Evolutionary conservation across 2,797 vertebrate genomes (phyloP).

Genomic region (Sciaenops ocellatus): DNA sequence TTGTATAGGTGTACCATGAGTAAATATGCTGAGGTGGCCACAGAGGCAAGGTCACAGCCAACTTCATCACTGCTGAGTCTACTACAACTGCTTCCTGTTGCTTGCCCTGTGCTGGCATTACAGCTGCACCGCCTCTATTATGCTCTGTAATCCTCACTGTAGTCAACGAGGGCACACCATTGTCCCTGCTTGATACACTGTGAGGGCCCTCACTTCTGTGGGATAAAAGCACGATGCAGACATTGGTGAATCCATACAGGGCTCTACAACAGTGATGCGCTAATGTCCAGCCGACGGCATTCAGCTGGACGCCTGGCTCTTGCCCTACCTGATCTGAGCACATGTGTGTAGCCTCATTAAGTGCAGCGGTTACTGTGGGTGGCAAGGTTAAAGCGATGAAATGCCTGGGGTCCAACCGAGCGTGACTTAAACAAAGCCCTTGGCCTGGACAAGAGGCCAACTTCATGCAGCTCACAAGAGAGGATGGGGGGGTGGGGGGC

Average conservation of each 20-base stretch:
- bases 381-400: slow-evolving; percentile 97
- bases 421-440: slow-evolving; percentile 95
- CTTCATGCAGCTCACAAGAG: slow-evolving; percentile 89
- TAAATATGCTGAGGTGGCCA: slow-evolving; percentile 87
- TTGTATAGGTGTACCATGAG: slow-evolving; percentile 35
- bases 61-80: slow-evolving; percentile 92
- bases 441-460: slow-evolving; percentile 94
- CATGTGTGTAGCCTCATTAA: slow-evolving; percentile 93
- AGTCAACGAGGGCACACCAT: slow-evolving; percentile 90
- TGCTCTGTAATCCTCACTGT: slow-evolving; percentile 96
- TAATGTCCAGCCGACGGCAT: slow-evolving; percentile 47
- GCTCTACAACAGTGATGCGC: slow-evolving; percentile 29
- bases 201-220: slow-evolving; percentile 79
- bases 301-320: slow-evolving; percentile 62
- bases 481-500: slow-evolving; percentile 64
- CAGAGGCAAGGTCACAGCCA: slow-evolving; percentile 85
- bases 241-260: slow-evolving; percentile 28
- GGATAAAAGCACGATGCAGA: slow-evolving; percentile 63
- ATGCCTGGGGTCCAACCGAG: slow-evolving; percentile 94
- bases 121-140: slow-evolving; percentile 93
- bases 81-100: slow-evolving; percentile 94
- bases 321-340: slow-evolving; percentile 90
- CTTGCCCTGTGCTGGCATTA: slow-evolving; percentile 92
- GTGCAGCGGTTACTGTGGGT: slow-evolving; percentile 94
- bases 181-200: slow-evolving; percentile 91